Percentiles rank a stretch among this genome's conserved stretches.
phyloP scores from a whole-genome alignment of 2,888 invertebrate genomes.

The Stenichneumon culpator region DNA sequence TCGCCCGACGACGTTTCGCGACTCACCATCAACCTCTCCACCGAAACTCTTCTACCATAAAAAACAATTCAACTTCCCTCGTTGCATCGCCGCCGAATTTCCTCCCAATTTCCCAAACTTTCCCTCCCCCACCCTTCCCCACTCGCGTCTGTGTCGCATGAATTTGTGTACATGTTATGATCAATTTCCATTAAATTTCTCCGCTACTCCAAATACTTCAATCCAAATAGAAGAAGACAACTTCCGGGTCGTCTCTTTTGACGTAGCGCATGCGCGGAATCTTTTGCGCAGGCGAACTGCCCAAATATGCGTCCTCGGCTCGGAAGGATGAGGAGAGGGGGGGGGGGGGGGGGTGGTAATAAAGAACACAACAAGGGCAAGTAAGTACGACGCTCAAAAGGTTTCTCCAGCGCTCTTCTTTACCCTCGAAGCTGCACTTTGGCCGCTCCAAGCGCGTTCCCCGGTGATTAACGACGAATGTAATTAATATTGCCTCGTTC shows the following conservation, averaged over 20 bases:
- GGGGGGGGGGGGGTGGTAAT: not conserved
- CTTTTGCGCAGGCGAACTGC: not conserved
- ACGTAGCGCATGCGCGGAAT: not conserved
- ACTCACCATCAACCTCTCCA: too few species aligned
- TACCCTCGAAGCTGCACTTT: not conserved
- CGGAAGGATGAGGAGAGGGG: not conserved
- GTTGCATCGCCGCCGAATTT: too few species aligned
- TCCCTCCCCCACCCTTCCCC: too few species aligned
- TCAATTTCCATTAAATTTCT: not conserved
- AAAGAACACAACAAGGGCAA: not conserved
- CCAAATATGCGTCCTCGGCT: not conserved
- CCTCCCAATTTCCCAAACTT: too few species aligned
- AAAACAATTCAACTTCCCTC: too few species aligned
- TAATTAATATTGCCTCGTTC: slow-evolving; percentile 59
- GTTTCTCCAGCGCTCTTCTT: not conserved
- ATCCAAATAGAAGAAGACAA: not conserved
- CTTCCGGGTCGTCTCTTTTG: not conserved
- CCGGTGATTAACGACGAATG: slow-evolving; percentile 57
- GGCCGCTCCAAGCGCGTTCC: not conserved
- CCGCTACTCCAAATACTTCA: not conserved
- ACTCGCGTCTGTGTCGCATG: slow-evolving; percentile 47
- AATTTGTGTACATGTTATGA: not conserved
- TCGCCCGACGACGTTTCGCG: too few species aligned
- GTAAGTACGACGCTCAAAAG: not conserved
- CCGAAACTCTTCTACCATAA: too few species aligned